These are phyloP conservation scores for Drosophila tani DNA, from an alignment of 1,140 invertebrate species.

Conservation along the genomic window DNA sequence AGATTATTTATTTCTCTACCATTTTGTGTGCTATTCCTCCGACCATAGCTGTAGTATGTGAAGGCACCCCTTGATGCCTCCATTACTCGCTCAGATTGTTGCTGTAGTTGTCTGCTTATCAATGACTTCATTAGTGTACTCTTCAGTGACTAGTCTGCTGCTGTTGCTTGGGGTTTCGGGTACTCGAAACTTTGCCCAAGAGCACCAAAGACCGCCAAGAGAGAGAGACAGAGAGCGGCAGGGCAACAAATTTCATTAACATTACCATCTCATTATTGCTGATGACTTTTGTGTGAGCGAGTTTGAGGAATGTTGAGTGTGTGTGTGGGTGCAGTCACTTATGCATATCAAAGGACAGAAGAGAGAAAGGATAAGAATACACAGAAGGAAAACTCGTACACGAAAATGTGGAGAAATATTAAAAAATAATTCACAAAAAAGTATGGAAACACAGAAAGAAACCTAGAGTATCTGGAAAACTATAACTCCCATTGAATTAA, in stretches of 20 bases:
- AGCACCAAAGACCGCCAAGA: conserved; percentile 8
- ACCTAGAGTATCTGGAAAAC: background rate
- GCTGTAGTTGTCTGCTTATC: conserved; percentile 65
- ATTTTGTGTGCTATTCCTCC: background rate
- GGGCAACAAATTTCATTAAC: conserved; percentile 77
- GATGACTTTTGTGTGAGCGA: conserved; percentile 58
- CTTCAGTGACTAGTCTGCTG: conserved; percentile 46
- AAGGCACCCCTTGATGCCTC: conserved; percentile 23
- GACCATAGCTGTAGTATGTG: background rate
- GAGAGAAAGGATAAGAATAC: conserved; percentile 1
- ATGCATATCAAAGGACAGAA: conserved; percentile 14
- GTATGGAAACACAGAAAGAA: too few species aligned
- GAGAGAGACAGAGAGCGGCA: conserved; percentile 2
- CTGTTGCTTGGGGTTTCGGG: conserved; percentile 23
- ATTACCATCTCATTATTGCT: conserved; percentile 80
- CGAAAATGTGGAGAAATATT: background rate
- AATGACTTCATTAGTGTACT: conserved; percentile 79
- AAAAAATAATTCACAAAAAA: too few species aligned
- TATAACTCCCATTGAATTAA: background rate
- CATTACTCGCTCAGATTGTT: conserved; percentile 28
- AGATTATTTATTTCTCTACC: background rate
- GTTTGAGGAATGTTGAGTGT: conserved; percentile 1
- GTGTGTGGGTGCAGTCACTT: conserved; percentile 14
- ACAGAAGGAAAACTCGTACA: background rate
- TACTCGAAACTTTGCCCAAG: conserved; percentile 44